Percentiles rank a stretch among this genome's conserved stretches.
These are phyloP conservation scores for Ormyrus rosae DNA, from an alignment of 2,888 invertebrate genomes.

Conservation along the genomic window DNA sequence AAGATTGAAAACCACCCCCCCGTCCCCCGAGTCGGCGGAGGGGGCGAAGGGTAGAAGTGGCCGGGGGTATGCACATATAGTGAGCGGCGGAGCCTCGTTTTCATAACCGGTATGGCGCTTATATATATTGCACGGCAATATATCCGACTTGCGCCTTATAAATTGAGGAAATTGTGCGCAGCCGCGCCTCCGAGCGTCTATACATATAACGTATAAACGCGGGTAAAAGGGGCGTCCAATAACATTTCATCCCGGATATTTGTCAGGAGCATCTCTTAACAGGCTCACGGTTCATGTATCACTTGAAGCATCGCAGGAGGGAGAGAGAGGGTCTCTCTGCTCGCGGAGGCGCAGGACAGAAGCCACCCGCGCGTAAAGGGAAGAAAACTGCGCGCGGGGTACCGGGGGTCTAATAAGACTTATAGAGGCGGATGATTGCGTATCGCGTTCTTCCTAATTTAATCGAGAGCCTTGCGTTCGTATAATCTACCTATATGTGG, in stretches of 20 bases:
- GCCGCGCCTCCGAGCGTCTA: conserved; percentile 6
- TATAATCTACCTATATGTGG: not conserved
- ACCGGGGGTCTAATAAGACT: too few relatives aligned
- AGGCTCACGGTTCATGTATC: conserved; percentile 47
- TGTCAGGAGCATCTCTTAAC: conserved; percentile 46
- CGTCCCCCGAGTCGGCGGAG: not conserved
- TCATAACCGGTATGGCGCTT: conserved; percentile 26
- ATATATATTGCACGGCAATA: conserved; percentile 20
- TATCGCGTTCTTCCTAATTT: conserved; percentile 9
- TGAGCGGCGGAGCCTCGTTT: conserved; percentile 7
- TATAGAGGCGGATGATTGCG: not conserved
- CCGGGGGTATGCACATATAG: not conserved
- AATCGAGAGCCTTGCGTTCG: not conserved
- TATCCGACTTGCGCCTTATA: conserved; percentile 43
- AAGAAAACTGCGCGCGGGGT: not conserved
- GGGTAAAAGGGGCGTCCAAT: conserved; percentile 24
- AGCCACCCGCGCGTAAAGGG: not conserved
- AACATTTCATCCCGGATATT: conserved; percentile 46
- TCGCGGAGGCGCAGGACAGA: not conserved
- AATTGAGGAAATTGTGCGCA: conserved; percentile 43
- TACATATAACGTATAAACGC: not conserved
- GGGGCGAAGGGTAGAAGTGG: not conserved
- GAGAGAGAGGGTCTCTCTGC: not conserved
- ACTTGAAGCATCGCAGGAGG: conserved; percentile 30
- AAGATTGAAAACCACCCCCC: conserved; percentile 24